phyloP scores from a whole-genome alignment of 1,140 invertebrate species.

The Melitaea cinxia region DNA sequence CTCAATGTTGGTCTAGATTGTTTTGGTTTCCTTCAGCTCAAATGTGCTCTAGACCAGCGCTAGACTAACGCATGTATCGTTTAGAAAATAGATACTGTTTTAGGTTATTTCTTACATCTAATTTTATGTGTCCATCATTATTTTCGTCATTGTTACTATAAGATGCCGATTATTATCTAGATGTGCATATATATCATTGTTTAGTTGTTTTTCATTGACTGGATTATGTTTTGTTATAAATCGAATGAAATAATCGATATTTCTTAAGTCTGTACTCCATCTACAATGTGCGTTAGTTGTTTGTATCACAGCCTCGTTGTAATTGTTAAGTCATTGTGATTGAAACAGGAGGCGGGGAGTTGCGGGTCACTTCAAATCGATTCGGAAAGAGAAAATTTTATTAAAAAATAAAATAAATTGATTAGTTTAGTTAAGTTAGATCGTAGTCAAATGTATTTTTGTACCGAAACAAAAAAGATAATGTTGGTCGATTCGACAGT shows the following conservation, averaged over 20 bases:
- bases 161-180: not conserved
- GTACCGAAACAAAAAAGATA: slow-evolving; percentile 52
- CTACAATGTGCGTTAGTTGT: not conserved
- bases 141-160: not conserved
- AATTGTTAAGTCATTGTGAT: slow-evolving; percentile 73
- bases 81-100: not conserved
- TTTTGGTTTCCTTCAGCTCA: slow-evolving; percentile 39
- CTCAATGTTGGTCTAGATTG: slow-evolving; percentile 62
- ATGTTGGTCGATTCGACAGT: slow-evolving; percentile 62
- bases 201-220: not conserved
- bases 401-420: slow-evolving; percentile 45
- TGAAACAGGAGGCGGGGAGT: slow-evolving; percentile 64
- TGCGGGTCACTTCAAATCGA: slow-evolving; percentile 35
- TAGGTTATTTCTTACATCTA: not conserved
- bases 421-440: slow-evolving; percentile 63
- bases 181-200: not conserved
- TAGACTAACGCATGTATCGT: not conserved
- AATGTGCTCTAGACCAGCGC: slow-evolving; percentile 24
- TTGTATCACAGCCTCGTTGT: slow-evolving; percentile 40
- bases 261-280: not conserved
- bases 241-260: not conserved
- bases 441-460: slow-evolving; percentile 76
- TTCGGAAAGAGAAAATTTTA: slow-evolving; percentile 31
- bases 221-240: not conserved
- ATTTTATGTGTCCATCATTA: not conserved